phyloP scores from a whole-genome alignment of 2,888 invertebrate species.

The Dasypogon diadema region DNA sequence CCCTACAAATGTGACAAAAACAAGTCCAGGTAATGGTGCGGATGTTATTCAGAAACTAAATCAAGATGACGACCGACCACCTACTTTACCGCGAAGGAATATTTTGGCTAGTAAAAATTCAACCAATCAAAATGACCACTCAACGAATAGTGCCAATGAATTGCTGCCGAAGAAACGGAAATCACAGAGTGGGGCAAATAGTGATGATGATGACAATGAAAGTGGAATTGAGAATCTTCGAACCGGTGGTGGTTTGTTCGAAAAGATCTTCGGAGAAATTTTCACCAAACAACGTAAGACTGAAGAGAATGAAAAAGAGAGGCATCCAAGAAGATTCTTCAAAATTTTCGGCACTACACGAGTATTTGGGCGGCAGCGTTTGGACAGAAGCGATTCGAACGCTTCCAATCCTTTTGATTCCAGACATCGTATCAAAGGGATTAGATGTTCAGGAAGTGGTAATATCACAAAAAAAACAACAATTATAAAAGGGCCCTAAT shows the following conservation, averaged over 20 bases:
- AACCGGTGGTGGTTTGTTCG: conserved; percentile 45
- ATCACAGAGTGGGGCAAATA: background rate
- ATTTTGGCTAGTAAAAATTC: conserved; percentile 26
- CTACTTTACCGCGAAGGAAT: conserved; percentile 46
- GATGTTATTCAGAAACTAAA: background rate
- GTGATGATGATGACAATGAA: conserved; percentile 26
- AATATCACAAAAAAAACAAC: conserved; percentile 56
- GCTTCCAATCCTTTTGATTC: conserved; percentile 60
- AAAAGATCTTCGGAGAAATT: conserved; percentile 56
- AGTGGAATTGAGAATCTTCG: conserved; percentile 10
- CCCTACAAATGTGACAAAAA: conserved; percentile 58
- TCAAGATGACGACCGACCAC: conserved; percentile 45
- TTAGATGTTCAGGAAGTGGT: conserved; percentile 67
- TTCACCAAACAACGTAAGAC: conserved; percentile 44
- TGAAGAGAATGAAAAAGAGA: conserved; percentile 21
- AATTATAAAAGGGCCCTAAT: conserved; percentile 5
- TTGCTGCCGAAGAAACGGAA: conserved; percentile 55
- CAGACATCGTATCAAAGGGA: conserved; percentile 66
- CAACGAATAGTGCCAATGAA: conserved; percentile 59
- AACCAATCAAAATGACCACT: conserved; percentile 50
- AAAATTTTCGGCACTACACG: conserved; percentile 54
- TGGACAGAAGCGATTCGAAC: conserved; percentile 49
- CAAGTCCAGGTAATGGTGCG: conserved; percentile 49
- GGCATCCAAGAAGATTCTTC: conserved; percentile 41
- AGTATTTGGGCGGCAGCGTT: conserved; percentile 49